Base-by-base conservation (phyloP, 2,888 invertebrate genomes). In the Macrophya alboannulata region DNA sequence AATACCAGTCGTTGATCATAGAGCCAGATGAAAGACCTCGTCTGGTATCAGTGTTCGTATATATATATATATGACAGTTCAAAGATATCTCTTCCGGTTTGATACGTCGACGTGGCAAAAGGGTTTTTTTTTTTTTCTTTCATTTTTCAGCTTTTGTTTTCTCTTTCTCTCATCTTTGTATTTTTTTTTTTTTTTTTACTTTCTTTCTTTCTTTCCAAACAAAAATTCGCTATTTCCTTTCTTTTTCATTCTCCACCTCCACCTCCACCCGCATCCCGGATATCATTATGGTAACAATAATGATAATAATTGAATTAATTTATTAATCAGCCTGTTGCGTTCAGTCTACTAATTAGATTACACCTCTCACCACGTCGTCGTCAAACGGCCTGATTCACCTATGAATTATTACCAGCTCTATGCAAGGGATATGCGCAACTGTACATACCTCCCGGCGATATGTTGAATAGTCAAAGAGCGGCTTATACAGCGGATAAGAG, bases 341-440 rank as follows among this genome's bases (percentile, higher is more conserved):
- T 55, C 55, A 55, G 4, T 1, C 62, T 21, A 62, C 25, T 25
- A 3, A 55, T 55, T 55, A 55, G n/a, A 55, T 55, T 51, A 51
- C 17, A 51, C 17, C 51, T 55, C 55, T 17, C 17, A 55, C 55
- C n/a, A 31, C 77, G 48, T 77, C 31, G 51, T 17, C 37, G 55
- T 51, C 77, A 31, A 74, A 43, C 77, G 48, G 31, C 37, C 37
- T n/a, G 77, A 55, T n/a, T 31, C 48, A 12, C 37, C 77, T 31
- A 37, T 77, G 55, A 77, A 77, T 77, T 77, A 77, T 77, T 77
- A 37, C 51, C 48, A 51, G n/a, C 77, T 77, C 77, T 55, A 77
- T 77, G 77, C 77, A 77, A 77, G 37, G 51, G 55, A 55, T 55
- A 77, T 77, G 77, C 51, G 77, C 43, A 45, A 77, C 77, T 51